These are phyloP conservation scores for Aurelia sp. DNA, from an alignment of 30 jellyfish, hydroid and myxozoan species.

Conservation along the genomic window DNA sequence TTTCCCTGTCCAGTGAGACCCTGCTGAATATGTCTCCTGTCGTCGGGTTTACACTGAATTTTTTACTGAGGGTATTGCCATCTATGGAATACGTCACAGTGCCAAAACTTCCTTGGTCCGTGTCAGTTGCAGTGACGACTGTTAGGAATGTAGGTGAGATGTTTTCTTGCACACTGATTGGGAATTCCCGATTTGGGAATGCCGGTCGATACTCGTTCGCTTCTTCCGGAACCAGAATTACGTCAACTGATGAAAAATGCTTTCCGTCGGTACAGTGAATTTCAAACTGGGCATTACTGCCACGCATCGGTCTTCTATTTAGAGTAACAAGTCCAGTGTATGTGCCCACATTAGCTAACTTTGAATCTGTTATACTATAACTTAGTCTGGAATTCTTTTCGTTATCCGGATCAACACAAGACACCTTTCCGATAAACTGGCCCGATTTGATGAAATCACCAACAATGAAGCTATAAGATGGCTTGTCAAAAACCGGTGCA, in stretches of 20 bases:
- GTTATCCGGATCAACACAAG: conserved; percentile 79
- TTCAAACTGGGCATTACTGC: conserved; percentile 37
- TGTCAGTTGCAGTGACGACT: conserved; percentile 59
- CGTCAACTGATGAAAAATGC: conserved; percentile 44
- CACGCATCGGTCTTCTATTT: conserved; percentile 63
- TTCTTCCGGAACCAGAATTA: conserved; percentile 23
- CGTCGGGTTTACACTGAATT: conserved; percentile 48
- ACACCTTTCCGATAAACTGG: conserved; percentile 92
- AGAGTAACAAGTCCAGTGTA: conserved; percentile 78
- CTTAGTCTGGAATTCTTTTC: conserved; percentile 28
- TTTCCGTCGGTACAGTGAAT: conserved; percentile 84
- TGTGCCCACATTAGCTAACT: conserved; percentile 37
- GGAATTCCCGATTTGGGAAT: neutral
- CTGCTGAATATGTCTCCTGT: conserved; percentile 70
- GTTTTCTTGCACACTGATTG: conserved; percentile 56
- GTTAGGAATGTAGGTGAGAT: conserved; percentile 59
- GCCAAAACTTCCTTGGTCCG: conserved; percentile 63
- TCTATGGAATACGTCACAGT: conserved; percentile 59
- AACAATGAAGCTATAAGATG: conserved; percentile 56
- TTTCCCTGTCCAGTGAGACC: conserved; percentile 89
- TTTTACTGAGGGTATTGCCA: conserved; percentile 23
- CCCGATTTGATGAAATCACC: conserved; percentile 56
- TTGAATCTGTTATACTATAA: conserved; percentile 68
- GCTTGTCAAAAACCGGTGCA: conserved; percentile 72
- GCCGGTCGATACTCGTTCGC: conserved; percentile 54